These are phyloP conservation scores for Buathra laborator DNA, from an alignment of 2,888 invertebrate genomes.

Conservation along the genomic window DNA sequence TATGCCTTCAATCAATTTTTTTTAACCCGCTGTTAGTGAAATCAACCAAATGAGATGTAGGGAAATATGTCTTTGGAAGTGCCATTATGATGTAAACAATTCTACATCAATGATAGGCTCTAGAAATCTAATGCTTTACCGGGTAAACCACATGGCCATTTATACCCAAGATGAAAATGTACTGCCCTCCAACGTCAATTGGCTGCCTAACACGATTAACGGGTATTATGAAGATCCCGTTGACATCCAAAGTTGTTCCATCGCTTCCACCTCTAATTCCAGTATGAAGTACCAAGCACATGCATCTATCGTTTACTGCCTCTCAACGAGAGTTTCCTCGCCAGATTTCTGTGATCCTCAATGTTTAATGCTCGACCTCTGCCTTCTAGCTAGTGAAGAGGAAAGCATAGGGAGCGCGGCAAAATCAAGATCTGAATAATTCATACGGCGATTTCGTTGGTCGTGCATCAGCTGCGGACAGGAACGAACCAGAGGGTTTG, in stretches of 20 bases:
- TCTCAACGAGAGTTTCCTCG: constrained; percentile 3
- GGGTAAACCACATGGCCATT: not conserved
- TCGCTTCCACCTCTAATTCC: not conserved
- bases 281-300: not conserved
- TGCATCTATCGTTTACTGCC: constrained; percentile 10
- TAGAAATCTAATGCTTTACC: not conserved
- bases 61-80: no score
- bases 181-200: not conserved
- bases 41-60: no score
- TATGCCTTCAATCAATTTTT: no score
- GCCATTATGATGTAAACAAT: no score
- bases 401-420: constrained; percentile 12
- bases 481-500: constrained; percentile 6
- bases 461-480: constrained; percentile 63
- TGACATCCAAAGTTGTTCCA: not conserved
- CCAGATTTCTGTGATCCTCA: constrained; percentile 52
- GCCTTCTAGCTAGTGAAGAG: constrained; percentile 15
- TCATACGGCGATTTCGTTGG: constrained; percentile 71
- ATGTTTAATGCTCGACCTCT: constrained; percentile 51
- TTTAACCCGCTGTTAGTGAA: no score
- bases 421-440: constrained; percentile 73
- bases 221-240: not conserved
- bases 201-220: not conserved
- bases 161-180: not conserved
- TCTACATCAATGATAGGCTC: no score